phyloP scores from a whole-genome alignment of 2,113 vertebrate genomes.

The Formicarius rufipectus region DNA sequence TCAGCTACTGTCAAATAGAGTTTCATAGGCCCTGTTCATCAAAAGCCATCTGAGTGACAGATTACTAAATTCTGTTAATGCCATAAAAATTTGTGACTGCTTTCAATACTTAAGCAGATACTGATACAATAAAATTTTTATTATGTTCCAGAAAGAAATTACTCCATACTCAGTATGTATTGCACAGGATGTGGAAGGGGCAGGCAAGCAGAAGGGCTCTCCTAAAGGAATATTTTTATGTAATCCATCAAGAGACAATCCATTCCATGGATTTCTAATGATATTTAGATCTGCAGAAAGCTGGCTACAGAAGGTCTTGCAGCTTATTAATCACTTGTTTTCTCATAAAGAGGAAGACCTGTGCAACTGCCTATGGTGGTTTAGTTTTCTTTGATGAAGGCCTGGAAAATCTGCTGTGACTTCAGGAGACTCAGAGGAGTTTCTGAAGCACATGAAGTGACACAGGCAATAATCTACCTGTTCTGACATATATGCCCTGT shows the following conservation, averaged over 20 bases:
- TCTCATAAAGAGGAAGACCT: background rate
- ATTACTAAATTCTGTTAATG: constrained; percentile 33
- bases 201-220: background rate
- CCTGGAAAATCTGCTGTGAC: background rate
- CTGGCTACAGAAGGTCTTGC: background rate
- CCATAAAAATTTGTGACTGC: constrained; percentile 38
- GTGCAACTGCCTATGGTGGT: background rate
- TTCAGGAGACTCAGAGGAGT: background rate
- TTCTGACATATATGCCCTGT: background rate
- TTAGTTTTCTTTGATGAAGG: background rate
- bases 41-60: constrained; percentile 9
- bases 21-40: background rate
- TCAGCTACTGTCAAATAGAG: background rate
- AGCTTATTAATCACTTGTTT: background rate
- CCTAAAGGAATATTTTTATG: background rate
- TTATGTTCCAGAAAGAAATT: constrained; percentile 52
- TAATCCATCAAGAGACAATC: background rate
- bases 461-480: background rate
- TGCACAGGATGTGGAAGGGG: background rate
- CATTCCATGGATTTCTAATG: background rate
- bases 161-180: background rate
- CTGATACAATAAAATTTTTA: constrained; percentile 47
- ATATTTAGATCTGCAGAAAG: background rate
- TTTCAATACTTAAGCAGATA: constrained; percentile 45
- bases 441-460: background rate